Evolutionary conservation across 2,888 invertebrate species (phyloP), one percentile per base, ranked within the genome.

Genomic region (Rhimphoctona megacephalus): DNA sequence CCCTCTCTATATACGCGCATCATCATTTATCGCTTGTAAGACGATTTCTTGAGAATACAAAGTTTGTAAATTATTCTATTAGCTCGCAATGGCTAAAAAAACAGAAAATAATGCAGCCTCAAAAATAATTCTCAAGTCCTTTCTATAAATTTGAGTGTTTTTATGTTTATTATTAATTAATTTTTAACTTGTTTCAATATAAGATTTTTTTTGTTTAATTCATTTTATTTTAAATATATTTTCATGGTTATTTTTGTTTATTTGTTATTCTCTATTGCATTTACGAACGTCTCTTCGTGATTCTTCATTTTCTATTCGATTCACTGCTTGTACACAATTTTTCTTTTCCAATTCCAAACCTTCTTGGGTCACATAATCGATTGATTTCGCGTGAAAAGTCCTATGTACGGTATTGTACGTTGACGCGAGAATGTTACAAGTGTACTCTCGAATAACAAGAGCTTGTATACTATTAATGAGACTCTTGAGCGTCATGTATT

Each of bases 381-480:
- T n/a, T n/a, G 25, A 54, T 8, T 43, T n/a, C 22, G 30, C 46
- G 46, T 46, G 3, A 46, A 79, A 57, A 17, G 9, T 22, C 19
- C 57, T 25, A 3, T 54, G n/a, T 19, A 54, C 22, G 25, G 19
- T 76, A n/a, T 49, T 39, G 67, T 22, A 66, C 78, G 54, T 54
- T 64, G 69, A 83, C 70, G 72, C 72, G 86, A 72, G 83, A 86
- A 80, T 36, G 80, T 77, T 57, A 77, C 86, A 72, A 83, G 83
- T 86, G 80, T 83, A 80, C 86, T 80, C 72, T 76, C 76, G 86
- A 83, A 86, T 83, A 86, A 86, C 83, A 86, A 86, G 86, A 80
- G 86, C 77, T 81, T 86, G 86, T 86, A 72, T 74, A 77, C 81
- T 64, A 85, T 85, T 85, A 85, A 85, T 77, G 85, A 85, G 81